These are phyloP conservation scores for Corythornis vintsioides DNA, from an alignment of 2,113 vertebrate species.

Conservation along the genomic window DNA sequence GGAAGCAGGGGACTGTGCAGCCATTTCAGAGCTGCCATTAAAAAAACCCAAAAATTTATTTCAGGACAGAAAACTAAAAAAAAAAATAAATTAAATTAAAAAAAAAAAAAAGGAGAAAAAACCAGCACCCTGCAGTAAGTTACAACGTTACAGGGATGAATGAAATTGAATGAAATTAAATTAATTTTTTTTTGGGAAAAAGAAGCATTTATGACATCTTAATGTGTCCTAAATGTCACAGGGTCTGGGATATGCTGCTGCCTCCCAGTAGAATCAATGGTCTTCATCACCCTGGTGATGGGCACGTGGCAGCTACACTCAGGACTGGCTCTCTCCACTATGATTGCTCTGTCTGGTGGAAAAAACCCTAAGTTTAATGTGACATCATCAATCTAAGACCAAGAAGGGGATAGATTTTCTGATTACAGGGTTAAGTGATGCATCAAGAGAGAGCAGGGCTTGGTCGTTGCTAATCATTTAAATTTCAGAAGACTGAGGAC, in stretches of 20 bases:
- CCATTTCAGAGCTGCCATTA: not conserved
- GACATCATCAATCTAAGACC: slow-evolving; percentile 76
- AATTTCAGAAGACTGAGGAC: slow-evolving; percentile 74
- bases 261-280: not conserved
- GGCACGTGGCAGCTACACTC: slow-evolving; percentile 21
- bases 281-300: slow-evolving; percentile 42
- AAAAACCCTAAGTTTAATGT: slow-evolving; percentile 31
- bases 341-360: slow-evolving; percentile 43
- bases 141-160: not conserved
- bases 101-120: too few relatives aligned
- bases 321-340: slow-evolving; percentile 8
- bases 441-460: slow-evolving; percentile 61
- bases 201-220: slow-evolving; percentile 64
- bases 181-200: not conserved
- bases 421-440: slow-evolving; percentile 75
- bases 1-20: not conserved
- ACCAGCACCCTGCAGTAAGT: not conserved
- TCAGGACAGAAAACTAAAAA: not conserved
- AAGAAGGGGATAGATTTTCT: slow-evolving; percentile 72
- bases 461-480: slow-evolving; percentile 73
- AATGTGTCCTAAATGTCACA: slow-evolving; percentile 54
- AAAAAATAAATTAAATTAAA: too few relatives aligned
- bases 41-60: not conserved
- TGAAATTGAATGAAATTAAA: not conserved
- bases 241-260: slow-evolving; percentile 33